Base-by-base conservation (phyloP, 1,140 invertebrate genomes). In the Carposina sasakii region DNA sequence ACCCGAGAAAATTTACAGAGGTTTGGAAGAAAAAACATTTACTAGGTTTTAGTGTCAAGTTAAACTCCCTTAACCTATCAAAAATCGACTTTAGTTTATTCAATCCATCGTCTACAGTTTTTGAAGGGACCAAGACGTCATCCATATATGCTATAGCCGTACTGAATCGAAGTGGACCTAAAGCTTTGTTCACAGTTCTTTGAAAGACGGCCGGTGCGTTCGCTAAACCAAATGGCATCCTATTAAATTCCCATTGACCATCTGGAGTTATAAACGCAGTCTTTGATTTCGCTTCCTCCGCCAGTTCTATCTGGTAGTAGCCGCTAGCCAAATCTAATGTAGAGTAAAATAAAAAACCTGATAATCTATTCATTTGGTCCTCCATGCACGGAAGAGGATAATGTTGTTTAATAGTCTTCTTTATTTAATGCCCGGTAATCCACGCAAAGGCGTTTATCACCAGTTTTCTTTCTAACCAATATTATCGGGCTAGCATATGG, bases 381-480 rank as follows among this genome's bases (percentile, higher is more conserved):
- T 84, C 74, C 12, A 87, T 85, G 3, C 70, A 33, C 0, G 86
- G 87, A 3, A 89, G 42, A 0, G 87, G 87, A 53, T 33, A 45
- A 22, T 34, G 45, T 46, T 87, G 81, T 23, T 57, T 60, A 2
- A 60, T 53, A 0, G 81, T 86, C 1, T 77, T 52, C 0, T n/a
- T 39, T 28, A 62, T 88, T 89, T 3, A 89, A 44, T 15, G 45
- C 26, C n/a, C 76, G 40, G 51, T 70, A 89, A 52, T 84, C 71
- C 0, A 69, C 48, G 17, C 56, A 63, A 31, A 82, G 50, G n/a
- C 60, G 13, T 46, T 55, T 15, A 12, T 64, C 47, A 0, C 61
- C 58, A 28, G 51, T 51, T 21, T 60, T 63, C 33, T 64, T 64
- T 19, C 47, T 56, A 1, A 48, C 51, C 22, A 67, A 28, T 3